A percentile compares a stretch with the other conserved stretches of the same genome.
These are phyloP conservation scores for Eublepharis macularius DNA, from an alignment of 2,113 vertebrate genomes.

Conservation along the genomic window DNA sequence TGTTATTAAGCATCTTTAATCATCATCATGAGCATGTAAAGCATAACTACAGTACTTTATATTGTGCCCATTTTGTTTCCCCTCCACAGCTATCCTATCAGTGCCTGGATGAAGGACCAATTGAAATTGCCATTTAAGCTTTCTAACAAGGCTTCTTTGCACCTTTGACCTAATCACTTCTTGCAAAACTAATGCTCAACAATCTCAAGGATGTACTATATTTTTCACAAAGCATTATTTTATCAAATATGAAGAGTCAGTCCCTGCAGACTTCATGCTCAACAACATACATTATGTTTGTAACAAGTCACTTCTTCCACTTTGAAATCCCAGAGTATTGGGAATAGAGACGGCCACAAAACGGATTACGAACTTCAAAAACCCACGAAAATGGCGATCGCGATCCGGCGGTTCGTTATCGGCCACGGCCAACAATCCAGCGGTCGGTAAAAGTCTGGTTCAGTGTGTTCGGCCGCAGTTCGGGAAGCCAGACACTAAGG, in stretches of 20 bases:
- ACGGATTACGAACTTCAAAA: too few relatives aligned
- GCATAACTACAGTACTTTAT: neutral
- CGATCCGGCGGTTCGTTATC: too few relatives aligned
- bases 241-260: neutral
- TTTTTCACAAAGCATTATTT: neutral
- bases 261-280: neutral
- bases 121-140: neutral
- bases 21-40: neutral
- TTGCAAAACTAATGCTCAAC: neutral
- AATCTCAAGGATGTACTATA: neutral
- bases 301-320: conserved; percentile 2
- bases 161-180: neutral
- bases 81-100: neutral
- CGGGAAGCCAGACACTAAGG: too few relatives aligned
- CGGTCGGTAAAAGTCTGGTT: too few relatives aligned
- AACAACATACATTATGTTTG: neutral
- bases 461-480: too few relatives aligned
- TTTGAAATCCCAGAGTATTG: neutral
- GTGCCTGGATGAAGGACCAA: neutral
- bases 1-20: neutral
- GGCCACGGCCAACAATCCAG: too few relatives aligned
- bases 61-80: neutral
- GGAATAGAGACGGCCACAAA: too few relatives aligned
- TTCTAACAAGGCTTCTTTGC: neutral
- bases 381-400: too few relatives aligned